Evolutionary conservation across 2,113 vertebrate species (phyloP).

Genomic region (Daphoenositta chrysoptera): DNA sequence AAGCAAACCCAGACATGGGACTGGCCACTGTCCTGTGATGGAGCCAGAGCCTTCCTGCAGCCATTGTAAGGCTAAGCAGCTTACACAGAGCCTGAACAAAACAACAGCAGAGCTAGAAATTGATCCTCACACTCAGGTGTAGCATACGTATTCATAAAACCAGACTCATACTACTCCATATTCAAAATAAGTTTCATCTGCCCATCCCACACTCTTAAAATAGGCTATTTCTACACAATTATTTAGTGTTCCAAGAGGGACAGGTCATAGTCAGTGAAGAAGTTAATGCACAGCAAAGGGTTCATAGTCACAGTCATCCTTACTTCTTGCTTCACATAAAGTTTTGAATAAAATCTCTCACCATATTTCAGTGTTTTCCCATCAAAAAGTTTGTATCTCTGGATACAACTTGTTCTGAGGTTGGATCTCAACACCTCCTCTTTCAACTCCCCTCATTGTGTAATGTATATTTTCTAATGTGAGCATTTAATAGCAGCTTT

Average conservation of each 20-base stretch:
- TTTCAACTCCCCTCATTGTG: not conserved
- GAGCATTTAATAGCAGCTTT: slow-evolving; percentile 12
- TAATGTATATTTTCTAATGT: not conserved
- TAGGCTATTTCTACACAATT: not conserved
- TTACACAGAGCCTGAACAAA: not conserved
- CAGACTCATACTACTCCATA: not conserved
- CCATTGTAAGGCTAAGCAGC: not conserved
- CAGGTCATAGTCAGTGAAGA: not conserved
- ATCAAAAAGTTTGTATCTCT: not conserved
- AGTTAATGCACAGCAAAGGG: not conserved
- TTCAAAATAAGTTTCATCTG: not conserved
- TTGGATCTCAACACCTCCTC: not conserved
- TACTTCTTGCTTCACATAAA: not conserved
- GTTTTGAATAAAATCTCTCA: not conserved
- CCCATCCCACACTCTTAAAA: not conserved
- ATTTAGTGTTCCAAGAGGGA: not conserved
- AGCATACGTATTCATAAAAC: not conserved
- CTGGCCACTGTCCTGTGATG: accelerated
- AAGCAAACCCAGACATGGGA: not conserved
- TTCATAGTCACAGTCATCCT: not conserved
- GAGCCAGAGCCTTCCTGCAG: not conserved
- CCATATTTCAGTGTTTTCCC: not conserved
- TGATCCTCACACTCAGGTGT: not conserved
- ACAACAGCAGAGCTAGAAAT: not conserved
- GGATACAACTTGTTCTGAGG: not conserved